Conservation (phyloP, 2,113 vertebrate genomes). For the Echinops telfairi region DNA sequence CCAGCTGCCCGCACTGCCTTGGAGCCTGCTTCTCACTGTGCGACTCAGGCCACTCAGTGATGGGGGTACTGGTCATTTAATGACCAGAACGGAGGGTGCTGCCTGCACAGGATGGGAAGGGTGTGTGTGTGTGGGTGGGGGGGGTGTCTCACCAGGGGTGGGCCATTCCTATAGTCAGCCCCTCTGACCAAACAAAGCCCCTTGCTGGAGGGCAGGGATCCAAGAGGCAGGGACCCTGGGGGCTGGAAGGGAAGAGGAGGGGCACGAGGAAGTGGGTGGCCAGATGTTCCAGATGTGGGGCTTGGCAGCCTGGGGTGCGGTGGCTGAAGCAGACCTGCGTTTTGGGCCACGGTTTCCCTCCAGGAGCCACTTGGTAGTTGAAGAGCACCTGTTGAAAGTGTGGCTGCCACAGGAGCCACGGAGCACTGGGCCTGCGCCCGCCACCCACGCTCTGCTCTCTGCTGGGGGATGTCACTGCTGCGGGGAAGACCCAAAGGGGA, state of each 20-base stretch:
- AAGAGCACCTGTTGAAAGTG: neutral
- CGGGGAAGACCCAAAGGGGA: neutral
- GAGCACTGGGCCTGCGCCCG: neutral
- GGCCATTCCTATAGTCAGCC: neutral
- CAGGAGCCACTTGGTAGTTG: neutral
- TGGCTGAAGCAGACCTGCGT: no score
- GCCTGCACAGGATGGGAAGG: neutral
- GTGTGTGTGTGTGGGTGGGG: no score
- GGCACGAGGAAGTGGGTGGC: neutral
- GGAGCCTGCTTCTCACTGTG: neutral
- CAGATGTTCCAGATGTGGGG: rapidly evolving
- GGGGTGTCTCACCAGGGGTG: no score
- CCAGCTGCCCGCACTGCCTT: neutral
- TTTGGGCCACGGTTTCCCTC: neutral
- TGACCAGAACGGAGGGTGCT: neutral
- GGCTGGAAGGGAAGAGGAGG: neutral
- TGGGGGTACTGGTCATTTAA: neutral
- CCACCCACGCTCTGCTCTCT: neutral
- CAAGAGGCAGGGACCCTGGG: neutral
- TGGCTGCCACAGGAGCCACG: neutral
- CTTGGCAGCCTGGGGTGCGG: neutral
- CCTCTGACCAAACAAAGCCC: neutral
- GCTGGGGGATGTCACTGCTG: neutral
- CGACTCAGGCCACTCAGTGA: neutral
- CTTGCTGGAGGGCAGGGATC: neutral